Percentiles rank a stretch among this genome's conserved stretches.
Evolutionary conservation across 2,888 invertebrate genomes (phyloP).

Genomic region (Pomacea canaliculata): DNA sequence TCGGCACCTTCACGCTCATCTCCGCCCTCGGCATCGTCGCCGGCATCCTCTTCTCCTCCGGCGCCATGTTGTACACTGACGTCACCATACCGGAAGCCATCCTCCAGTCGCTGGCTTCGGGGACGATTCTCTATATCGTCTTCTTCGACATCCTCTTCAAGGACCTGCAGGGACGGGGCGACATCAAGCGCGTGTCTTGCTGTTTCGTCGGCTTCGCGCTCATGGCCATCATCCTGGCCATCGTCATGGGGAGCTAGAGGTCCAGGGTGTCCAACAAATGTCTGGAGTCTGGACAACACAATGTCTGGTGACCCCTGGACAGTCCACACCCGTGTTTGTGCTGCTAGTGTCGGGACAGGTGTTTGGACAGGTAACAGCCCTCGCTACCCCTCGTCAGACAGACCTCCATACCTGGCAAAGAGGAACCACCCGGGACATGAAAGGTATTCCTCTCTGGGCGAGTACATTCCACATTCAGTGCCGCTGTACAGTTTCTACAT

Average conservation of each 20-base stretch:
- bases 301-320: too few species aligned
- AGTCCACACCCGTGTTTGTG: too few species aligned
- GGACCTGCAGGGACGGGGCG: conserved; percentile 57
- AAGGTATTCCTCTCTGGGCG: too few species aligned
- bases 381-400: too few species aligned
- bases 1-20: conserved; percentile 57
- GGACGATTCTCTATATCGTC: conserved; percentile 61
- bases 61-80: conserved; percentile 56
- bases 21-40: conserved; percentile 57
- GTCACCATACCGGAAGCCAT: conserved; percentile 61
- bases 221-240: conserved; percentile 59
- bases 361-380: too few species aligned
- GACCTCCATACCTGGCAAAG: too few species aligned
- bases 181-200: conserved; percentile 58
- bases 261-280: too few species aligned
- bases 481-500: too few species aligned
- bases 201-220: conserved; percentile 60
- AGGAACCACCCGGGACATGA: too few species aligned
- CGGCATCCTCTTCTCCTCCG: conserved; percentile 58
- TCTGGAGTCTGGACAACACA: too few species aligned
- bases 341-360: too few species aligned
- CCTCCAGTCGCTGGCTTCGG: conserved; percentile 59
- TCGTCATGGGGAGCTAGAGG: conserved; percentile 26
- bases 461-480: too few species aligned
- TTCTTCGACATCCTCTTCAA: conserved; percentile 63